Conservation (phyloP, 2,888 invertebrate species). For the Panopea generosa region DNA sequence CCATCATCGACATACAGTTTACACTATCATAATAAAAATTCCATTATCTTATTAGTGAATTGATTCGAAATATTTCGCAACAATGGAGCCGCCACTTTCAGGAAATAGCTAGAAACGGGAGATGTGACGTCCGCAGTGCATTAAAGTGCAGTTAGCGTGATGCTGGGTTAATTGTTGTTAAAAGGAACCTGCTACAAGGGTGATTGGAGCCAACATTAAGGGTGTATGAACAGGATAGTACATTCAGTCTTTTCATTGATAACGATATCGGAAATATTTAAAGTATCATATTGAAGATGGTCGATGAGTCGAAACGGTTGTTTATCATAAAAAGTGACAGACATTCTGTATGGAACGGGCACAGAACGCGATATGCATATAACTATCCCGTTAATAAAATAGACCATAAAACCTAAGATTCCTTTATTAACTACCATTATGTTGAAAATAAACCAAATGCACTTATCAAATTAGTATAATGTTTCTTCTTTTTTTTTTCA, state of each 20-base stretch:
- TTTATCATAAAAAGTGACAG: not conserved
- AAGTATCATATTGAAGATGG: conserved; percentile 14
- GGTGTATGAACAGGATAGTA: conserved; percentile 5
- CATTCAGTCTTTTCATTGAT: too few relatives aligned
- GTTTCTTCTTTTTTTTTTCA: too few relatives aligned
- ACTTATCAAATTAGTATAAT: too few relatives aligned
- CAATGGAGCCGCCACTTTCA: conserved; percentile 14
- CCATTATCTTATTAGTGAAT: conserved; percentile 54
- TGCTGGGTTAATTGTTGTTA: conserved; percentile 39
- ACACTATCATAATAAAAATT: conserved; percentile 53
- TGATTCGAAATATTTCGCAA: conserved; percentile 25
- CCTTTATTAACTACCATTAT: too few relatives aligned
- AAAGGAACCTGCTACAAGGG: conserved; percentile 22
- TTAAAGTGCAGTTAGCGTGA: conserved; percentile 52
- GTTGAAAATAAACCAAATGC: too few relatives aligned
- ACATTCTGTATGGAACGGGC: not conserved
- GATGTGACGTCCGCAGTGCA: conserved; percentile 25
- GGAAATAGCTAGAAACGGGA: conserved; percentile 29
- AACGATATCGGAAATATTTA: conserved; percentile 43
- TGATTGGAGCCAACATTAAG: conserved; percentile 24
- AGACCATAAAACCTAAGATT: too few relatives aligned
- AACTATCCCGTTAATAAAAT: too few relatives aligned
- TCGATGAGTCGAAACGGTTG: too few relatives aligned
- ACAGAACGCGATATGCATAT: too few relatives aligned
- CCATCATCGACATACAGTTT: conserved; percentile 18